Percentiles rank a stretch among this genome's conserved stretches.
Conservation (phyloP, 2,113 vertebrate genomes). For the Connochaetes taurinus region DNA sequence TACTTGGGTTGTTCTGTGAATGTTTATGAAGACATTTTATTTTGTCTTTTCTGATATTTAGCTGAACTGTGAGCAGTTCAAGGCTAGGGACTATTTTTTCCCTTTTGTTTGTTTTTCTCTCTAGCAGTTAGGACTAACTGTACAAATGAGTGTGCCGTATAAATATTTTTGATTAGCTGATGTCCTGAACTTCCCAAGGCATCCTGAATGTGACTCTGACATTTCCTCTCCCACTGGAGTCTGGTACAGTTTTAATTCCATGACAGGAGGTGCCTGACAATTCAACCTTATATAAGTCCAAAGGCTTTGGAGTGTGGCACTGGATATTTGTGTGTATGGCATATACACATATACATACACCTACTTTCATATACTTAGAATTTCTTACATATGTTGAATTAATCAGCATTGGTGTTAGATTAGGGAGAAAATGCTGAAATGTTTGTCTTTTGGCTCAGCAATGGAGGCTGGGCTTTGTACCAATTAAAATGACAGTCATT, state of each 20-base stretch:
- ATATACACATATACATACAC: not conserved
- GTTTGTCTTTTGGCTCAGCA: not conserved
- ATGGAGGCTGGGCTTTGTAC: not conserved
- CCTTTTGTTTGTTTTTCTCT: not conserved
- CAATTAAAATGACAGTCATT: not conserved
- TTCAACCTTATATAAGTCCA: not conserved
- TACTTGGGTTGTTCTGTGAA: not conserved
- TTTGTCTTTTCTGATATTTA: not conserved
- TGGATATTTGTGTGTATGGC: not conserved
- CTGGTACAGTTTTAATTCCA: not conserved
- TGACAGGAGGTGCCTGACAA: not conserved
- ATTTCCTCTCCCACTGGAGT: not conserved
- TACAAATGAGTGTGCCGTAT: not conserved
- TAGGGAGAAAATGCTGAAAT: slow-evolving; percentile 29
- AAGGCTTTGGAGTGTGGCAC: not conserved
- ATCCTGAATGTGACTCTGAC: not conserved
- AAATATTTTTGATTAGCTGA: not conserved
- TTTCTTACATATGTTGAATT: not conserved
- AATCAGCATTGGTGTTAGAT: not conserved
- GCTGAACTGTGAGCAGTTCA: not conserved
- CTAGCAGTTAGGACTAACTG: not conserved
- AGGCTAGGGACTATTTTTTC: not conserved
- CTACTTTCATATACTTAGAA: not conserved
- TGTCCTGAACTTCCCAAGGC: not conserved
- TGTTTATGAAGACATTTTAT: not conserved